Base-by-base conservation (phyloP, 1,140 invertebrate species). In the Drosophila mojavensis region DNA sequence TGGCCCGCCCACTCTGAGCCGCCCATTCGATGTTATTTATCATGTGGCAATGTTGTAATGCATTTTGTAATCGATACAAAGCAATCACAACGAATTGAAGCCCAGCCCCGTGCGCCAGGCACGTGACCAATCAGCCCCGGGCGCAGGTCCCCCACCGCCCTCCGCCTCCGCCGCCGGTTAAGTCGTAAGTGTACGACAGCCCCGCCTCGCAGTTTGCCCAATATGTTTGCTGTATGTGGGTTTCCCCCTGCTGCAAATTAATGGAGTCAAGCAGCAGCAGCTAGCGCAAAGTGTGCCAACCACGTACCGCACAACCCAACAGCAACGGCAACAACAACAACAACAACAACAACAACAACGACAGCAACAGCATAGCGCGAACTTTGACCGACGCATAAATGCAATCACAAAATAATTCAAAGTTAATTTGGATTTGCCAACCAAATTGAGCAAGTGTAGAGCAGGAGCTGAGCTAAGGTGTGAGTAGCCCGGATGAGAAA, bases 31-130 rank as follows among this genome's bases (percentile, higher is more conserved):
- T 82, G 76, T 83, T 88, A 86, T 86, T 83, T 86, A 88, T 88
- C 83, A 82, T 88, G 83, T 88, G 82, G 75, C 68, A 79, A 79
- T 82, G 79, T 88, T 88, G 76, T 88, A 86, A 86, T 88, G 83
- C 83, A 86, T 89, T 88, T 88, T 89, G 83, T 88, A 88, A 88
- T 88, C 83, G 84, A 88, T 88, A 88, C 83, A 88, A 83, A 83
- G 79, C 80, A 88, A 88, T 88, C 83, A 89, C 68, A 88, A 79
- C 72, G 79, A 86, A 86, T 86, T 76, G 75, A 79, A 74, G 82
- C 64, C 75, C 55, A 67, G 20, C 59, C 63, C 56, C 48, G 56
- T 73, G 67, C 59, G 75, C 61, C 33, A 73, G 50, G 79, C 82
- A 86, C 82, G 82, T 86, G 82, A 86, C 82, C 82, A 83, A 88